A percentile compares a stretch with the other conserved stretches of the same genome.
These are phyloP conservation scores for Harpalus rufipes DNA, from an alignment of 2,888 invertebrate species.

Conservation along the genomic window DNA sequence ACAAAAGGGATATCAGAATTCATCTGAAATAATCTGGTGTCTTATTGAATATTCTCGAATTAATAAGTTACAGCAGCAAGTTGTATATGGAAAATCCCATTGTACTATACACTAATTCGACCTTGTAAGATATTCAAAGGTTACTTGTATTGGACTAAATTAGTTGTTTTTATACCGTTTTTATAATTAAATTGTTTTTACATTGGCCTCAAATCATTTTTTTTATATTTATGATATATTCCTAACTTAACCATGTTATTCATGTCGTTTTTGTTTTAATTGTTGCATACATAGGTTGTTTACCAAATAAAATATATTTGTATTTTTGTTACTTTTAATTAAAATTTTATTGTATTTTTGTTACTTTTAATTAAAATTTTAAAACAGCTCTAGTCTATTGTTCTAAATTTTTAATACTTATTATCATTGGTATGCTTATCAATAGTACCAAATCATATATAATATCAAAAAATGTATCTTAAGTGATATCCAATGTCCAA, in stretches of 20 bases:
- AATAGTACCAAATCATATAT: too few species aligned
- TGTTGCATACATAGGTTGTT: not conserved
- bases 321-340: not conserved
- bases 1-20: too few species aligned
- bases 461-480: too few species aligned
- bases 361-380: not conserved
- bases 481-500: too few species aligned
- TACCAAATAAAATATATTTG: not conserved
- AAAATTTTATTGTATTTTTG: not conserved
- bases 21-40: too few species aligned
- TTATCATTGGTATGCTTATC: not conserved
- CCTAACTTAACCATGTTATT: too few species aligned
- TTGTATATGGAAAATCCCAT: conserved; percentile 6
- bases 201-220: not conserved
- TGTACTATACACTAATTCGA: not conserved
- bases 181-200: not conserved
- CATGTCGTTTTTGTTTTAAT: not conserved
- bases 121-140: conserved; percentile 26
- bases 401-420: not conserved
- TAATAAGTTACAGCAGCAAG: too few species aligned
- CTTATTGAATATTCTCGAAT: too few species aligned
- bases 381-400: not conserved
- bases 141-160: conserved; percentile 11
- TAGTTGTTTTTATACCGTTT: not conserved
- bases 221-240: too few species aligned